These are phyloP conservation scores for Atherinosoma microstoma DNA, from an alignment of 2,797 vertebrate genomes.

Conservation along the genomic window DNA sequence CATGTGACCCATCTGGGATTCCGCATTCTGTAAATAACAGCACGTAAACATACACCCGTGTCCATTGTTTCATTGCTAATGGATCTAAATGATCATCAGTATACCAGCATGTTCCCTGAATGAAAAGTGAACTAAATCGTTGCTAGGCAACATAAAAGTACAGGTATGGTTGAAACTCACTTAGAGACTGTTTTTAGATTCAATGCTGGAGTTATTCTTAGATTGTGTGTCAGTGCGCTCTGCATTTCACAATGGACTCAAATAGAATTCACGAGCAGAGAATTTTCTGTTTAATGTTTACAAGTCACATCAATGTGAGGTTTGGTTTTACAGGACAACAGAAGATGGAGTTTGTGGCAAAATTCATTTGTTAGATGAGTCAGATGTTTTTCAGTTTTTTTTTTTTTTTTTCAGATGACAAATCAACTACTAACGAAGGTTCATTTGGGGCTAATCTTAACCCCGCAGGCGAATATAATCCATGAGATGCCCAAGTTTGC, in stretches of 20 bases:
- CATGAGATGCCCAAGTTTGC: neutral
- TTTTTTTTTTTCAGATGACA: slow-evolving; percentile 4
- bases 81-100: slow-evolving; percentile 8
- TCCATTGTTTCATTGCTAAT: slow-evolving; percentile 9
- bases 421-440: neutral
- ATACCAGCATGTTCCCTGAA: slow-evolving; percentile 21
- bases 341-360: neutral
- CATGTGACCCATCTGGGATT: slow-evolving; percentile 5
- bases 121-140: slow-evolving; percentile 27
- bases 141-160: slow-evolving; percentile 49
- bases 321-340: neutral
- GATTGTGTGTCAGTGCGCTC: slow-evolving; percentile 16
- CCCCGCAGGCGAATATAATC: neutral
- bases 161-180: slow-evolving; percentile 14
- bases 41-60: slow-evolving; percentile 15
- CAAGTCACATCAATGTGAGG: neutral
- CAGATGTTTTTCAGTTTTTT: neutral
- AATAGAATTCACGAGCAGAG: slow-evolving; percentile 16
- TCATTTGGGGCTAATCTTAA: neutral
- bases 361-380: neutral
- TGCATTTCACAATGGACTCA: slow-evolving; percentile 23
- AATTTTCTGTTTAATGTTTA: neutral
- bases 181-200: slow-evolving; percentile 35
- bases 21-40: slow-evolving; percentile 25
- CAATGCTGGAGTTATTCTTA: slow-evolving; percentile 42